Percentiles rank a stretch among this genome's conserved stretches.
Conservation (phyloP, 2,888 invertebrate species). For the Caradrina clavipalpis region DNA sequence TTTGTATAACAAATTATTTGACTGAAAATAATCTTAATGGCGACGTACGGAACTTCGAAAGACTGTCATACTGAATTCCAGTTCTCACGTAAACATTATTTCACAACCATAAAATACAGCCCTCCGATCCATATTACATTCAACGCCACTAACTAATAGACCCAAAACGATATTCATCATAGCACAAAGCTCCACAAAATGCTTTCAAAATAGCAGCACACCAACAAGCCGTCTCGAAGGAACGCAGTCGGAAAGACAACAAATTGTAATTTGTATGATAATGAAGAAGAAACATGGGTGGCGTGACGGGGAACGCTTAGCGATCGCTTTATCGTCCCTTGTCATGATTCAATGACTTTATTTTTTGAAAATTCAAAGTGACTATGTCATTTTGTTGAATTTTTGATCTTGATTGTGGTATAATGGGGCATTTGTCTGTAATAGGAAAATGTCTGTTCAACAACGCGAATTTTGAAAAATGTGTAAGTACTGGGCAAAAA, state of each 20-base stretch:
- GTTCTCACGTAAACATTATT: background rate
- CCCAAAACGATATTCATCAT: slow-evolving; percentile 29
- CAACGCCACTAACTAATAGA: slow-evolving; percentile 12
- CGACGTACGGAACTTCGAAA: too few relatives aligned
- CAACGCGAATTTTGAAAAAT: too few relatives aligned
- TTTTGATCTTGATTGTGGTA: too few relatives aligned
- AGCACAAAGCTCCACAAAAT: slow-evolving; percentile 34
- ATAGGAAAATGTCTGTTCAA: too few relatives aligned
- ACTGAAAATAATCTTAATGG: too few relatives aligned
- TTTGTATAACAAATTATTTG: too few relatives aligned
- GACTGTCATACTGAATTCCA: too few relatives aligned
- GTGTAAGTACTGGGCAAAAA: too few relatives aligned
- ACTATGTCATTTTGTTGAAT: background rate
- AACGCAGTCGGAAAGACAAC: slow-evolving; percentile 76
- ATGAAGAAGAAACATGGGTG: slow-evolving; percentile 79
- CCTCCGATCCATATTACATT: background rate
- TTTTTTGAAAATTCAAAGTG: slow-evolving; percentile 53
- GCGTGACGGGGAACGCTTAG: slow-evolving; percentile 69
- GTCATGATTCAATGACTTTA: slow-evolving; percentile 67
- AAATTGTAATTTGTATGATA: slow-evolving; percentile 87
- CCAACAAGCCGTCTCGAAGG: slow-evolving; percentile 65
- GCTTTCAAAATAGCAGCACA: slow-evolving; percentile 36
- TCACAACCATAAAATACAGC: background rate
- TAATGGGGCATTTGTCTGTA: too few relatives aligned
- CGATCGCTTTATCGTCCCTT: slow-evolving; percentile 52